Base-by-base conservation (phyloP, 1,140 invertebrate genomes). In the Antheraea pernyi region DNA sequence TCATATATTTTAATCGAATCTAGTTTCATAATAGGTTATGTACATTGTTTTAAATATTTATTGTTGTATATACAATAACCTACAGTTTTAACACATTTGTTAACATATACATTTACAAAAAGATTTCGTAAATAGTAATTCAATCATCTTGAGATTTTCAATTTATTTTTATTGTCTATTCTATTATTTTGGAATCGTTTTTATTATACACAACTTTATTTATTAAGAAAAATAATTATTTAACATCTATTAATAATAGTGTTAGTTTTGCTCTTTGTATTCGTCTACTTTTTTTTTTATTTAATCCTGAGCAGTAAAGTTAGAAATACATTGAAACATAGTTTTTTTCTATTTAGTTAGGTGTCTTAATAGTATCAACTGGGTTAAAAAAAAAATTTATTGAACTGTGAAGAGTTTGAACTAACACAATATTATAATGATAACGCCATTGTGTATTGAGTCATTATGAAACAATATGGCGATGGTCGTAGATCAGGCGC, bases 391-490 rank as follows among this genome's bases (percentile, higher is more conserved):
- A 48, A 53, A 53, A 2, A 16, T 53, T 0, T 53, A 53, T 2
- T 16, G 13, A 6, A 6, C 5, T 16, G 7, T 53, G 16, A 7
- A 53, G 4, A 6, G 11, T 16, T 53, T 53, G 16, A 53, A 53
- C 9, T 53, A 16, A 13, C 13, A 53, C 1, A 53, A 53, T 13
- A 53, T 53, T 16, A 6, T 53, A 53, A 53, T 53, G 46, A 16
- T 53, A 53, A 53, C 13, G 46, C 16, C 11, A 13, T n/a, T 16
- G 16, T 53, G 0, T 70, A 77, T 86, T 88, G 82, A 88, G 88
- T 84, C 83, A 89, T 91, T 91, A 88, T 84, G 88, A 85, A 85
- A 86, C 84, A 89, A 81, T 83, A 87, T 84, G 79, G 73, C 77
- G 77, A 72, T 72, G 71, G 67, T 70, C 81, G 80, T 89, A 86